Evolutionary conservation across 2,888 invertebrate genomes (phyloP).

Genomic region (Campopleginae sp.): DNA sequence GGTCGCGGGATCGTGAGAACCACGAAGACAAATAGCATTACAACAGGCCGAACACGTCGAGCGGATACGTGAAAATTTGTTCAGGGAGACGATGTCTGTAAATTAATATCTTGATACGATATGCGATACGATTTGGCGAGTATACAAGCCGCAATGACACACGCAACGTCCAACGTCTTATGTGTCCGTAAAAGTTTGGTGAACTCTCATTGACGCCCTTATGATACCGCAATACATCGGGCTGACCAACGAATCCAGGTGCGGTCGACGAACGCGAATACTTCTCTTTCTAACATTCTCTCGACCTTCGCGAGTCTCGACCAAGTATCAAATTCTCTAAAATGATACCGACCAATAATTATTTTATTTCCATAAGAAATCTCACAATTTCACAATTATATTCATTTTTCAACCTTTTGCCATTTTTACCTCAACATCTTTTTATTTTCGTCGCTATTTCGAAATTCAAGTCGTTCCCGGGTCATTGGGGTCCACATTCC

Average conservation of each 20-base stretch:
- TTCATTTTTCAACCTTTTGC: background rate
- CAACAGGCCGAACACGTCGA: constrained; percentile 27
- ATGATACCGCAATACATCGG: constrained; percentile 73
- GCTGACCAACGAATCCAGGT: constrained; percentile 47
- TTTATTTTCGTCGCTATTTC: no score
- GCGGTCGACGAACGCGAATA: constrained; percentile 52
- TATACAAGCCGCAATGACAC: constrained; percentile 56
- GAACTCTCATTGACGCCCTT: constrained; percentile 71
- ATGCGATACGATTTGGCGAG: constrained; percentile 73
- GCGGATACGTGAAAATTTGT: constrained; percentile 15
- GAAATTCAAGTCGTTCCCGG: no score
- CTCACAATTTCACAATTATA: background rate
- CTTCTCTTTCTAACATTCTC: background rate
- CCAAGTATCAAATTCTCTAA: constrained; percentile 4
- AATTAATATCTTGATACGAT: constrained; percentile 74
- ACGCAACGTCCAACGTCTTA: constrained; percentile 41
- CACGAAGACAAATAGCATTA: constrained; percentile 9
- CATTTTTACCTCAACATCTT: no score
- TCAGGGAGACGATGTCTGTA: constrained; percentile 67
- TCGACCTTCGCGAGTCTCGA: background rate
- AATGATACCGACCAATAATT: background rate
- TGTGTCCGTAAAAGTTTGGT: constrained; percentile 70
- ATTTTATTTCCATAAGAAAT: constrained; percentile 17
- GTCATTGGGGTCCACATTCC: no score
- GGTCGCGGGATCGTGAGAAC: background rate